Evolutionary conservation across 37 sponge, comb jelly and placozoan genomes (phyloP).

Genomic region (Lycopodina hypogea): DNA sequence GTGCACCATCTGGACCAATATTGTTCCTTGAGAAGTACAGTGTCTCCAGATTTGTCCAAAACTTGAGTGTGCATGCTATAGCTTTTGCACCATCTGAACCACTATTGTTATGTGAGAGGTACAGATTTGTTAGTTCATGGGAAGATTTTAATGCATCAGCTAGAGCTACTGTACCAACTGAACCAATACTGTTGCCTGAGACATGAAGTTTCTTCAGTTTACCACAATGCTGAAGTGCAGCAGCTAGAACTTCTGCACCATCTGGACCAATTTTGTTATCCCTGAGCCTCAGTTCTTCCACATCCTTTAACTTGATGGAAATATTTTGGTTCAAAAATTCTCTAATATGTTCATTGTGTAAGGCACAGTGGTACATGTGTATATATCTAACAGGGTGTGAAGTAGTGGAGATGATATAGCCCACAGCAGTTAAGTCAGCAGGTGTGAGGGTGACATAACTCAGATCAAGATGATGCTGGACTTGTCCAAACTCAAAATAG

Average conservation of each 20-base stretch:
- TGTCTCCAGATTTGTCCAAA: background rate
- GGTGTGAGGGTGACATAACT: background rate
- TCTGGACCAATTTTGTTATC: background rate
- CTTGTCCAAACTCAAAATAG: background rate
- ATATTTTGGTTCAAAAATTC: background rate
- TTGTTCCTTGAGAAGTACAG: background rate
- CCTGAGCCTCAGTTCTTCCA: background rate
- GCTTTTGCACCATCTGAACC: background rate
- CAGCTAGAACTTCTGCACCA: background rate
- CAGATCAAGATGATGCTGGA: background rate
- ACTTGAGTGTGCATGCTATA: background rate
- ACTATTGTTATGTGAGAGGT: background rate
- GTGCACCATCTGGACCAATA: constrained; percentile 2
- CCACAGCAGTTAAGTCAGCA: background rate
- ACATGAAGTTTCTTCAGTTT: background rate
- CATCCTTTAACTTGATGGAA: background rate
- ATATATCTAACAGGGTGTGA: background rate
- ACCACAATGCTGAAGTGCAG: background rate
- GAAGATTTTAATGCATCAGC: background rate
- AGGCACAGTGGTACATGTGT: too few relatives aligned
- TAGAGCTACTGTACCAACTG: background rate
- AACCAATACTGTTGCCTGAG: background rate
- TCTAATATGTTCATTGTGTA: background rate
- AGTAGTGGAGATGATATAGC: background rate
- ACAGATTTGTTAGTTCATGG: background rate